Evolutionary conservation across 2,888 invertebrate species (phyloP).

Genomic region (Chalcis sispes): DNA sequence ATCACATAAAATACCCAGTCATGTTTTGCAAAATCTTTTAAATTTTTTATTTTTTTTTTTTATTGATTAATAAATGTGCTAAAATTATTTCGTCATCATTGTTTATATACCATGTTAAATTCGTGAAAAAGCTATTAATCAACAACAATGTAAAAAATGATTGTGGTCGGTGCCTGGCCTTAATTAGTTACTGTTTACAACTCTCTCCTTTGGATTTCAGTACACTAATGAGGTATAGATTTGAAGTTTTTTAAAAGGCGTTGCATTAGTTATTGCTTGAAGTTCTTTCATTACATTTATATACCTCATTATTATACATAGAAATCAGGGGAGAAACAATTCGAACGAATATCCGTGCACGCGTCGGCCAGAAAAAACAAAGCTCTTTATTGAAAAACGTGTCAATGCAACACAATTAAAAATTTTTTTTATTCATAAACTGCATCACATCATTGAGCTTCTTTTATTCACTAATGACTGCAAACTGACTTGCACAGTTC

Average conservation of each 20-base stretch:
- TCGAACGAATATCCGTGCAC: constrained; percentile 39
- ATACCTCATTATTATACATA: constrained; percentile 58
- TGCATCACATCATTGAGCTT: constrained; percentile 58
- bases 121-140: constrained; percentile 73
- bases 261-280: constrained; percentile 56
- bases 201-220: constrained; percentile 51
- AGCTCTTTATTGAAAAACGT: constrained; percentile 51
- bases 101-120: constrained; percentile 61
- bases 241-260: constrained; percentile 44
- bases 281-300: constrained; percentile 54
- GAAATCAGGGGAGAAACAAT: constrained; percentile 66
- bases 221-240: constrained; percentile 49
- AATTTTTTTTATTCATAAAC: constrained; percentile 54
- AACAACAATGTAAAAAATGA: constrained; percentile 68
- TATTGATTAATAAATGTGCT: constrained; percentile 61
- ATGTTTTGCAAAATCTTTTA: constrained; percentile 50
- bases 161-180: constrained; percentile 59
- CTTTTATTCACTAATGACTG: constrained; percentile 55
- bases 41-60: constrained; percentile 40
- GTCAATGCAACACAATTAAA: constrained; percentile 52
- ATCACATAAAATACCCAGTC: constrained; percentile 51
- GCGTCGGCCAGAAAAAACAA: constrained; percentile 47
- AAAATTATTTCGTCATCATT: constrained; percentile 55
- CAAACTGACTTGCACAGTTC: constrained; percentile 56
- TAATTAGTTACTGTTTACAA: constrained; percentile 56